A percentile compares a stretch with the other conserved stretches of the same genome.
Evolutionary conservation across 2,113 vertebrate genomes (phyloP).

Genomic region (Proterorhinus semilunaris): DNA sequence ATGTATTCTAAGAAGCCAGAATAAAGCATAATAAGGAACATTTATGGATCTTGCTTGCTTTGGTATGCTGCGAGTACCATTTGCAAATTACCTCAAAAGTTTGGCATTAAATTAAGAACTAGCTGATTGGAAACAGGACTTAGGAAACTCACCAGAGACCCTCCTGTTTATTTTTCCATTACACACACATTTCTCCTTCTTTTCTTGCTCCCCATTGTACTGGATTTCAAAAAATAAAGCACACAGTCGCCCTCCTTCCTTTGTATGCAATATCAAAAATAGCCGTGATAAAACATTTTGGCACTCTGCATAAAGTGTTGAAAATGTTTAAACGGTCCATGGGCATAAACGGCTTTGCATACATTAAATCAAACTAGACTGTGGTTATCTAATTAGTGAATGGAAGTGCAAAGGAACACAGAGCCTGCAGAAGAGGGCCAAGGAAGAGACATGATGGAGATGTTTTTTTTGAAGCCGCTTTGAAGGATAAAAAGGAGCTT

Average conservation of each 20-base stretch:
- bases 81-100: slow-evolving; percentile 2
- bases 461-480: slow-evolving; percentile 7
- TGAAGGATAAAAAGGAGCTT: slow-evolving; percentile 12
- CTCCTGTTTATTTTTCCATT: slow-evolving; percentile 49
- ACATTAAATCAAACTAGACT: slow-evolving; percentile 50
- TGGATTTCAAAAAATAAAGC: slow-evolving; percentile 52
- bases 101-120: slow-evolving; percentile 5
- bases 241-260: slow-evolving; percentile 54
- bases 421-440: not conserved
- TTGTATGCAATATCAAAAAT: slow-evolving; percentile 57
- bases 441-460: slow-evolving; percentile 12
- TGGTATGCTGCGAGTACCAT: not conserved
- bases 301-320: slow-evolving; percentile 62
- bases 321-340: slow-evolving; percentile 65
- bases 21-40: too few species aligned
- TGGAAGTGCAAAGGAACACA: slow-evolving; percentile 20
- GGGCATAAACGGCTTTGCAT: slow-evolving; percentile 67
- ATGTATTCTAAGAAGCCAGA: too few species aligned
- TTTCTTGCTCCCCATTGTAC: slow-evolving; percentile 43
- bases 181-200: slow-evolving; percentile 50
- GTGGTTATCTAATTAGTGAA: slow-evolving; percentile 62
- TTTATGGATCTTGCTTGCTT: too few species aligned
- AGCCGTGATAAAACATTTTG: slow-evolving; percentile 64
- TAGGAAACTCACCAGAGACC: slow-evolving; percentile 20
- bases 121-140: slow-evolving; percentile 4